Evolutionary conservation across 2,113 vertebrate species (phyloP).

Genomic region (Periophthalmodon schlosseri): DNA sequence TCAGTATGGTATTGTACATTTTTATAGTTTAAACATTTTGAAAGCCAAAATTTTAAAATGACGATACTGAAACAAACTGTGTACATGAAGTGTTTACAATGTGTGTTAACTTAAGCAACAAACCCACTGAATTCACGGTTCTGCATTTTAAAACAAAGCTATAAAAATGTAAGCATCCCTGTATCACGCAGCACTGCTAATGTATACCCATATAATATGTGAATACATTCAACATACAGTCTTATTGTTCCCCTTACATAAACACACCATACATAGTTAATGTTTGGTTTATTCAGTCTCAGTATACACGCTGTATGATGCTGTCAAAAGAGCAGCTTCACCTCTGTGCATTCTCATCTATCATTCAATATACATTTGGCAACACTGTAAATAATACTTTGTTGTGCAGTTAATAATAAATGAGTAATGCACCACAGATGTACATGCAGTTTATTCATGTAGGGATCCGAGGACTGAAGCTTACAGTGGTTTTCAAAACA

Average conservation of each 20-base stretch:
- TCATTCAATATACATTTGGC: constrained; percentile 26
- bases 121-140: no score
- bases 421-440: constrained; percentile 8
- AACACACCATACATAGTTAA: not conserved
- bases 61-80: no score
- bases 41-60: no score
- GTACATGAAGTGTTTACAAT: no score
- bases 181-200: no score
- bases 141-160: no score
- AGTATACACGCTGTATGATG: not conserved
- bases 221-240: not conserved
- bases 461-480: not conserved
- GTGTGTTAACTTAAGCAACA: no score
- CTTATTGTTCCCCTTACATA: not conserved
- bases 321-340: constrained; percentile 8
- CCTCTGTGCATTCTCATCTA: constrained; percentile 20
- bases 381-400: constrained; percentile 23
- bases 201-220: no score
- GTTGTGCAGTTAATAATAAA: constrained; percentile 39
- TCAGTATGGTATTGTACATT: no score
- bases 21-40: no score
- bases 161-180: no score
- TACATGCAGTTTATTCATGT: not conserved
- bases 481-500: not conserved
- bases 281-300: not conserved